Evolutionary conservation across 2,888 invertebrate genomes (phyloP).

Genomic region (Theretra japonica): DNA sequence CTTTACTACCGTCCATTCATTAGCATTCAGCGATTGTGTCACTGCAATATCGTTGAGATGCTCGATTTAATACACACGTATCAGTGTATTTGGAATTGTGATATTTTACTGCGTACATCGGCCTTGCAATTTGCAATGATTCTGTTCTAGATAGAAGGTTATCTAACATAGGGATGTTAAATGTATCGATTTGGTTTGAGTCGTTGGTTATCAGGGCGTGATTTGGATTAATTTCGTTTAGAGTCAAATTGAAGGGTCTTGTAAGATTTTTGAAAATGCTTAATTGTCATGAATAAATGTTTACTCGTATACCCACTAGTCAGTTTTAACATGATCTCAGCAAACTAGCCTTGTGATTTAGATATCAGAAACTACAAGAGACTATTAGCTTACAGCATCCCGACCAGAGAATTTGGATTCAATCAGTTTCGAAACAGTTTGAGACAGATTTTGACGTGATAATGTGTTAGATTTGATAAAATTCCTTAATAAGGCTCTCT

Average conservation of each 20-base stretch:
- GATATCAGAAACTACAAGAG: too few relatives aligned
- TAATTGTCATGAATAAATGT: too few relatives aligned
- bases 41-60: conserved; percentile 15
- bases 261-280: too few relatives aligned
- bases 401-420: too few relatives aligned
- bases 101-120: not conserved
- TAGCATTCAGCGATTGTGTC: conserved; percentile 13
- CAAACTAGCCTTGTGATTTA: too few relatives aligned
- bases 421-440: too few relatives aligned
- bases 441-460: too few relatives aligned
- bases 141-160: not conserved
- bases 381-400: too few relatives aligned
- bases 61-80: conserved; percentile 1
- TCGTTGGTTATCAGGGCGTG: not conserved
- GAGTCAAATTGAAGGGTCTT: not conserved
- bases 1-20: not conserved
- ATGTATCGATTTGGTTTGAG: not conserved
- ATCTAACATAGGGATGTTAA: not conserved
- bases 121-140: not conserved
- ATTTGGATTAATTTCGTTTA: not conserved
- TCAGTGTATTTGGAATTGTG: not conserved
- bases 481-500: too few relatives aligned
- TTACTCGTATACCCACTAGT: too few relatives aligned
- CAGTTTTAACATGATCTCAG: too few relatives aligned
- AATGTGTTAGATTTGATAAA: too few relatives aligned